Percentiles rank a stretch among this genome's conserved stretches.
Conservation (phyloP, 2,113 vertebrate genomes). For the Salvelinus sp. region DNA sequence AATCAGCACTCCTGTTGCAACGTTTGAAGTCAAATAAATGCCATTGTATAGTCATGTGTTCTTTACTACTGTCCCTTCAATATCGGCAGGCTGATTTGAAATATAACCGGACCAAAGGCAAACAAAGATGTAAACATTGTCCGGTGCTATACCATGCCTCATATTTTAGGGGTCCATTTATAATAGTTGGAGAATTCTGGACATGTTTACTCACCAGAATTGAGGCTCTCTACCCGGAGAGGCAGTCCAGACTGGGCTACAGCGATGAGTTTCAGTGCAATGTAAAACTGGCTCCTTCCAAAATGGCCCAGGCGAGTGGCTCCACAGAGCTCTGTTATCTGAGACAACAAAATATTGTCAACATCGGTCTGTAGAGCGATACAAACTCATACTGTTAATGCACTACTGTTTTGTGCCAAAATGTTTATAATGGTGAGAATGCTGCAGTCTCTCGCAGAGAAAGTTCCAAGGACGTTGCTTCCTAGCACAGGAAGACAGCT, state of each 20-base stretch:
- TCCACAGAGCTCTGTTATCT: conserved; percentile 96
- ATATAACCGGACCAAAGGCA: conserved; percentile 12
- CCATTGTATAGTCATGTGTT: not conserved
- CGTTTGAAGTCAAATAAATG: not conserved
- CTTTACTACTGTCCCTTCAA: not conserved
- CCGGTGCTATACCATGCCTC: not conserved
- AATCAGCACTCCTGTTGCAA: conserved; percentile 44
- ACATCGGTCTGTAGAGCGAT: not conserved
- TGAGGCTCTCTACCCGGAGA: conserved; percentile 93
- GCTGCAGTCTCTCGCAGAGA: no score
- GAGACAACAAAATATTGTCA: conserved; percentile 25
- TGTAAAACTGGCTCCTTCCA: conserved; percentile 98
- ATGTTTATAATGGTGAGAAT: no score
- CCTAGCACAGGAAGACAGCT: no score
- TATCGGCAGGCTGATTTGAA: not conserved
- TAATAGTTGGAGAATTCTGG: not conserved
- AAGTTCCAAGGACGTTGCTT: no score
- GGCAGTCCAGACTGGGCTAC: conserved; percentile 95
- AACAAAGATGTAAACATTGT: not conserved
- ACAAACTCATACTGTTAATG: not conserved
- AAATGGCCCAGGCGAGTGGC: conserved; percentile 96
- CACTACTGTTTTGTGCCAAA: no score
- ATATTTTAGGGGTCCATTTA: no score
- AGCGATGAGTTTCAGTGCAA: conserved; percentile 96
- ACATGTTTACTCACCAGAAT: conserved; percentile 82